Percentiles rank a stretch among this genome's conserved stretches.
Evolutionary conservation across 2,888 invertebrate species (phyloP).

Genomic region (Salticus scenicus): DNA sequence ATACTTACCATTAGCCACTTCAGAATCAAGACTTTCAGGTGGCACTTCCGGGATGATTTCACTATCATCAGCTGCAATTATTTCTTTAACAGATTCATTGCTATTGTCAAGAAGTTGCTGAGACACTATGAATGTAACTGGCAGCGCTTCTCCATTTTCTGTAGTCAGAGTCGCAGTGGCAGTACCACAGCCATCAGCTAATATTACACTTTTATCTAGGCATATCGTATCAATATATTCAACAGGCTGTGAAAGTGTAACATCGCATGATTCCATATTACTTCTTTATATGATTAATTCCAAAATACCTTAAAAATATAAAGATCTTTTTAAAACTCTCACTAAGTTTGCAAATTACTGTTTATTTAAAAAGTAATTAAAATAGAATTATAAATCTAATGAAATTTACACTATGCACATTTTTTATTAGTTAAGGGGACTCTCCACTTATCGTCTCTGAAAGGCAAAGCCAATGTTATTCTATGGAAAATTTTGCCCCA

Average conservation of each 20-base stretch:
- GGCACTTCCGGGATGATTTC: not conserved
- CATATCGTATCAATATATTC: slow-evolving; percentile 65
- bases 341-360: too few relatives aligned
- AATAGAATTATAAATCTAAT: too few relatives aligned
- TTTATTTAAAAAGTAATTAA: too few relatives aligned
- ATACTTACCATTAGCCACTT: not conserved
- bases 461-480: too few relatives aligned
- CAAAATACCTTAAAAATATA: too few relatives aligned
- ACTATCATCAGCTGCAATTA: not conserved
- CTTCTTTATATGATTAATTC: too few relatives aligned
- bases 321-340: too few relatives aligned
- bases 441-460: too few relatives aligned
- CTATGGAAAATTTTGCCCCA: too few relatives aligned
- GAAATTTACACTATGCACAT: too few relatives aligned
- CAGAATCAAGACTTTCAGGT: not conserved
- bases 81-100: slow-evolving; percentile 17
- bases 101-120: slow-evolving; percentile 25
- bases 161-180: slow-evolving; percentile 44
- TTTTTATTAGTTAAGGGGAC: too few relatives aligned
- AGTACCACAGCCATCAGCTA: slow-evolving; percentile 40
- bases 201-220: slow-evolving; percentile 50
- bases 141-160: slow-evolving; percentile 43
- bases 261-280: slow-evolving; percentile 38
- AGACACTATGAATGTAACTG: slow-evolving; percentile 64
- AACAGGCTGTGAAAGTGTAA: slow-evolving; percentile 27